Evolutionary conservation across 1,140 invertebrate genomes (phyloP).

Genomic region (Neotoxoptera formosana): DNA sequence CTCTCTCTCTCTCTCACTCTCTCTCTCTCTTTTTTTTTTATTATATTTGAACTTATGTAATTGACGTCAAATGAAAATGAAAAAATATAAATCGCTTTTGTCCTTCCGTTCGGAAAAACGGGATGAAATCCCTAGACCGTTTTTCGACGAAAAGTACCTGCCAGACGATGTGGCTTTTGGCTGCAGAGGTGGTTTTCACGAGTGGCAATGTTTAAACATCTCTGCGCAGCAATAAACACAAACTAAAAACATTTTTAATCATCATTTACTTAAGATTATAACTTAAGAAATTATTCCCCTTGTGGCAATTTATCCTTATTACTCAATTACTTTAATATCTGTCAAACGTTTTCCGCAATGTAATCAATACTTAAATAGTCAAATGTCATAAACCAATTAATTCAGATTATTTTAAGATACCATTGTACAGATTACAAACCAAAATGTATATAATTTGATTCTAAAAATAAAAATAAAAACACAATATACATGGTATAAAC

Average conservation of each 20-base stretch:
- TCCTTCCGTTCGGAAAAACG: neutral
- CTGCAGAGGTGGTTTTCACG: neutral
- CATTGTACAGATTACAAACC: no score
- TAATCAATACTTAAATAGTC: neutral
- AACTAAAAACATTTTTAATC: slow-evolving; percentile 12
- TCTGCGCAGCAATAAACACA: neutral
- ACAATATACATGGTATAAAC: slow-evolving; percentile 16
- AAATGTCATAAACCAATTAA: neutral
- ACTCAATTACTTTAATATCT: neutral
- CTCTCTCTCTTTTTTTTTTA: neutral
- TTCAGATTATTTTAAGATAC: neutral
- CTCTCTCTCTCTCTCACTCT: neutral
- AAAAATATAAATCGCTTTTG: slow-evolving; percentile 33
- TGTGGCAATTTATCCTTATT: neutral
- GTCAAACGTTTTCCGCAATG: neutral
- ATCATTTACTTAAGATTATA: neutral
- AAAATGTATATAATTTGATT: neutral
- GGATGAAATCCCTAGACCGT: neutral
- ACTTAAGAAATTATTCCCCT: neutral
- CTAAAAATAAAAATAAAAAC: neutral
- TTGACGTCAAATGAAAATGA: slow-evolving; percentile 25
- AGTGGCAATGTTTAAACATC: neutral
- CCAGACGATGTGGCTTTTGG: neutral
- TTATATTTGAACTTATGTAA: slow-evolving; percentile 52
- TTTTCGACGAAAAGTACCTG: neutral